Evolutionary conservation across 2,797 vertebrate species (phyloP).

Genomic region (Otolemur crassicaudatus): DNA sequence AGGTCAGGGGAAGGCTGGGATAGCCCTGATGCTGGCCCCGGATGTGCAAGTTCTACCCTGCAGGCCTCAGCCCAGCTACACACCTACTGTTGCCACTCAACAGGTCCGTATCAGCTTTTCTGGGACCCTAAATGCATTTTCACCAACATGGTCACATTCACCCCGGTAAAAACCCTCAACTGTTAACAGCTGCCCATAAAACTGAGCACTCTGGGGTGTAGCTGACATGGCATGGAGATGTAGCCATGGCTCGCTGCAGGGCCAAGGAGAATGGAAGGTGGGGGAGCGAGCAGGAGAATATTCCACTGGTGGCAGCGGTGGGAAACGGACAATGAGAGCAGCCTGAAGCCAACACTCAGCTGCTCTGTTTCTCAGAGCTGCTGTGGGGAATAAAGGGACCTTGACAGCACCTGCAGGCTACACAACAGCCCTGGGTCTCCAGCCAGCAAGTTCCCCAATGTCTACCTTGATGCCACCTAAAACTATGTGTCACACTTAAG

Average conservation of each 20-base stretch:
- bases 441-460: not conserved
- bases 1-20: too few species aligned
- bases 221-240: too few species aligned
- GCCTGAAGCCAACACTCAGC: too few species aligned
- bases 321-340: not conserved
- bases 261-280: too few species aligned
- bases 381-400: too few species aligned
- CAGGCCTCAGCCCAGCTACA: not conserved
- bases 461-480: not conserved
- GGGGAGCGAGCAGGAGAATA: not conserved
- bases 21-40: too few species aligned
- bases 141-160: rapidly evolving
- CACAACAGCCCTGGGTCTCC: not conserved
- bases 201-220: not conserved
- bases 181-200: not conserved
- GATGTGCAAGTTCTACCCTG: not conserved
- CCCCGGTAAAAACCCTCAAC: not conserved
- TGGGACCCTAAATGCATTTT: not conserved
- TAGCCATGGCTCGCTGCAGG: rapidly evolving
- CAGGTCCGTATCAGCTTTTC: not conserved
- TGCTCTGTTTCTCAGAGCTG: too few species aligned
- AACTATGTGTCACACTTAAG: not conserved
- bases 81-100: not conserved
- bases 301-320: not conserved
- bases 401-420: not conserved